phyloP scores from a whole-genome alignment of 2,888 invertebrate species.

The Pterobdella sp. region DNA sequence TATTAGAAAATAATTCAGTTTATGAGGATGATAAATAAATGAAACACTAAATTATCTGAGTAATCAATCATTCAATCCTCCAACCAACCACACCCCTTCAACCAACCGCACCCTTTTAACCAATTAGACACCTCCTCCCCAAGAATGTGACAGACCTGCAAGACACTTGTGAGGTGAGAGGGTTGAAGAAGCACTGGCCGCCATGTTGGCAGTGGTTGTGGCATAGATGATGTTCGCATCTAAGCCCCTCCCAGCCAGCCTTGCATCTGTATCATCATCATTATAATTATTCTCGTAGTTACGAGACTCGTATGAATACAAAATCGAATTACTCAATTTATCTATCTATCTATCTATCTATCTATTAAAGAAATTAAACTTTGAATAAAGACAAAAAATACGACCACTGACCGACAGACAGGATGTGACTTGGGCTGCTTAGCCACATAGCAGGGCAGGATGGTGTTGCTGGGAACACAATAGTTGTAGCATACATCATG shows the following conservation, averaged over 20 bases:
- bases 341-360: too few relatives aligned
- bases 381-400: slow-evolving; percentile 5
- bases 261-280: slow-evolving; percentile 33
- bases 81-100: background rate
- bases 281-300: too few relatives aligned
- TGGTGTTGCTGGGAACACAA: slow-evolving; percentile 22
- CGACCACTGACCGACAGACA: slow-evolving; percentile 11
- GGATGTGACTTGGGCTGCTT: background rate
- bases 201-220: slow-evolving; percentile 30
- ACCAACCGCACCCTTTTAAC: background rate
- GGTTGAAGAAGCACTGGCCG: slow-evolving; percentile 27
- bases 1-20: too few relatives aligned
- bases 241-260: slow-evolving; percentile 28
- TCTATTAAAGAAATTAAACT: too few relatives aligned
- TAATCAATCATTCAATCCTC: background rate
- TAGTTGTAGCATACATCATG: slow-evolving; percentile 29
- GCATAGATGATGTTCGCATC: slow-evolving; percentile 31
- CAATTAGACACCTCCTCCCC: background rate
- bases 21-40: too few relatives aligned
- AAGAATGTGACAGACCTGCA: slow-evolving; percentile 29
- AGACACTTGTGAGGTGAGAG: background rate
- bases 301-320: too few relatives aligned
- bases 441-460: slow-evolving; percentile 13
- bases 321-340: too few relatives aligned
- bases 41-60: too few relatives aligned